Evolutionary conservation across 2,888 invertebrate genomes (phyloP).

Genomic region (Hirtodrosophila histrioides): DNA sequence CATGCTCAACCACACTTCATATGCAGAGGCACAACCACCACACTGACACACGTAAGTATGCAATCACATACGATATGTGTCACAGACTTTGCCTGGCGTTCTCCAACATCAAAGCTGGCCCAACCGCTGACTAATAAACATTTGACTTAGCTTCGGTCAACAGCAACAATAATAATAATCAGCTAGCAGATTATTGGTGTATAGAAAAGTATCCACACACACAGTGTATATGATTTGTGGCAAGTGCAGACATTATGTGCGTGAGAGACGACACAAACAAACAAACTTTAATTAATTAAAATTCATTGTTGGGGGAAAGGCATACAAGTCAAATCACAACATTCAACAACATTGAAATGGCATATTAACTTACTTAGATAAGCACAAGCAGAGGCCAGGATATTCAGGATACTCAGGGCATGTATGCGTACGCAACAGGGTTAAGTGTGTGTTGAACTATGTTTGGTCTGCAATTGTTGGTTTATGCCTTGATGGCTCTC

Average conservation of each 20-base stretch:
- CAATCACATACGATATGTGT: neutral
- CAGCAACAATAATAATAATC: conserved; percentile 14
- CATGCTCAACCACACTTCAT: no score
- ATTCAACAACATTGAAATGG: conserved; percentile 72
- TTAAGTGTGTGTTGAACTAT: conserved; percentile 31
- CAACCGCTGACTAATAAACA: conserved; percentile 37
- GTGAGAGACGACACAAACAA: conserved; percentile 36
- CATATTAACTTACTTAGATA: conserved; percentile 77
- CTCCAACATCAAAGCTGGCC: conserved; percentile 11
- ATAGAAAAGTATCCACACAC: conserved; percentile 38
- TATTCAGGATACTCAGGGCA: conserved; percentile 14
- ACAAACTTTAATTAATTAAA: conserved; percentile 75
- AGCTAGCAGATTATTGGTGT: conserved; percentile 5
- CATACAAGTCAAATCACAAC: conserved; percentile 47
- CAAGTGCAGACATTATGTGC: conserved; percentile 18
- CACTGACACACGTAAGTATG: neutral
- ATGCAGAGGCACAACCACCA: neutral
- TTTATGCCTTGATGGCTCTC: conserved; percentile 51
- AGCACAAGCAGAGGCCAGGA: conserved; percentile 39
- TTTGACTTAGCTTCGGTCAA: conserved; percentile 36
- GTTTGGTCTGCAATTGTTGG: conserved; percentile 49
- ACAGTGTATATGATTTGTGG: conserved; percentile 43
- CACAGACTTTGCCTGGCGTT: neutral
- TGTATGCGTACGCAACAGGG: conserved; percentile 14
- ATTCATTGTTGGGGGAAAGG: conserved; percentile 62